Conservation (phyloP, 1,140 invertebrate genomes). For the Apis mellifera region Amel_HAv3.1 CM009943.2:2695501-2696000, state of each 20-base stretch:
- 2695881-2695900: neutral
- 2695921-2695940: neutral
- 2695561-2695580: constrained; percentile 80
- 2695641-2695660: constrained; percentile 81
- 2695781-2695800: neutral
- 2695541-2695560: constrained; percentile 72
- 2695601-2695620: constrained; percentile 81
- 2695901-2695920: constrained; percentile 9
- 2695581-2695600: constrained; percentile 80
- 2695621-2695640: constrained; percentile 80
- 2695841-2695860: too few species aligned
- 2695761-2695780: constrained; percentile 35
- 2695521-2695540: constrained; percentile 44
- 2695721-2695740: constrained; percentile 21
- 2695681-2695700: constrained; percentile 68
- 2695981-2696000: constrained; percentile 27
- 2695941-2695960: neutral
- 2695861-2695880: too few species aligned
- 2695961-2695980: constrained; percentile 5
- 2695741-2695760: constrained; percentile 12
- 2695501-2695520: neutral
- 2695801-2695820: neutral
- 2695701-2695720: constrained; percentile 53
- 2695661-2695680: constrained; percentile 77
- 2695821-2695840: too few species aligned